Conservation (phyloP, 2,888 invertebrate species). For the Diarsia dahlii region DNA sequence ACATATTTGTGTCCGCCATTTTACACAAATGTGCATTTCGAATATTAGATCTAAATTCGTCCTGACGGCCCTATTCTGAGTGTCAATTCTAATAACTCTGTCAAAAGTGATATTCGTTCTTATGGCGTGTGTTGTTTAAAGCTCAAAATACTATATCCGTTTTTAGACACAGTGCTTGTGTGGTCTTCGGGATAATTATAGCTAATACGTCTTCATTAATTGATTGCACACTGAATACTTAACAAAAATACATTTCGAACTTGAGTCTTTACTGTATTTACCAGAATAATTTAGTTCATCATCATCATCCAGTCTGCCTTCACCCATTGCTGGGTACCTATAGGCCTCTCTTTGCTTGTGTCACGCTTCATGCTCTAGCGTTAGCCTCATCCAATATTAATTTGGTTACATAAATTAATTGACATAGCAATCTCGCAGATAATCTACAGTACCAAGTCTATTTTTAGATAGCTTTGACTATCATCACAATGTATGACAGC, state of each 20-base stretch:
- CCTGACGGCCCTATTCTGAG: conserved; percentile 37
- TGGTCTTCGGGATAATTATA: conserved; percentile 18
- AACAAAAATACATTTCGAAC: conserved; percentile 14
- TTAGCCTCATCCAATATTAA: too few species aligned
- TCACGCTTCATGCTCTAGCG: too few species aligned
- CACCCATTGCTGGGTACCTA: too few species aligned
- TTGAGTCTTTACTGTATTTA: neutral
- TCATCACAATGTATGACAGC: neutral
- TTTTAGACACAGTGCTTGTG: neutral
- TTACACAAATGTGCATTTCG: conserved; percentile 49
- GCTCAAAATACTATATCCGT: neutral
- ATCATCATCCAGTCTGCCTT: too few species aligned
- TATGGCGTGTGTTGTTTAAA: neutral
- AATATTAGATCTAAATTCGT: conserved; percentile 47
- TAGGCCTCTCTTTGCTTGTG: too few species aligned
- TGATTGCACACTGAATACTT: neutral
- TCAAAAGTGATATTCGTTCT: neutral
- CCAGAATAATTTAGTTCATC: neutral
- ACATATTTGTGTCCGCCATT: conserved; percentile 42
- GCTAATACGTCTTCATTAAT: neutral
- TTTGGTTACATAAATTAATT: neutral
- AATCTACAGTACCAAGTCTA: neutral
- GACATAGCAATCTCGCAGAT: neutral
- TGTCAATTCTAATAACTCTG: neutral
- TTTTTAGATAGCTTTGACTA: neutral